Conservation (phyloP, 2,888 invertebrate species). For the Orchesella flavescens region DNA sequence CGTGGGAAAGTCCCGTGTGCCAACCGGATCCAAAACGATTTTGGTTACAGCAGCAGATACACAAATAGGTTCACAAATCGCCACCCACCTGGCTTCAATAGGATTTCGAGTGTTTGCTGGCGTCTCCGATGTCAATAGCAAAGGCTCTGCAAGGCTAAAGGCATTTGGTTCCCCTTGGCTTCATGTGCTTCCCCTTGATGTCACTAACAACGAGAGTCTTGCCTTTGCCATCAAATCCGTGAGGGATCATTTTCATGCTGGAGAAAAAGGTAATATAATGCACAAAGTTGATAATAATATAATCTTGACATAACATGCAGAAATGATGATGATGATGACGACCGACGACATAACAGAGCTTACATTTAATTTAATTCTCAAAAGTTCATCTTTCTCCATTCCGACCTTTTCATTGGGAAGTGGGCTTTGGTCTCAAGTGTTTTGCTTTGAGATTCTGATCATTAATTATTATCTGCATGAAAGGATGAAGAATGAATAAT, state of each 20-base stretch:
- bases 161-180: conserved; percentile 70
- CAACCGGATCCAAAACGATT: conserved; percentile 69
- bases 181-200: conserved; percentile 69
- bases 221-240: conserved; percentile 67
- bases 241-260: conserved; percentile 69
- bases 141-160: conserved; percentile 60
- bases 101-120: conserved; percentile 70
- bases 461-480: too few species aligned
- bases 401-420: too few species aligned
- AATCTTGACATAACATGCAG: too few species aligned
- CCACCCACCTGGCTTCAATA: conserved; percentile 65
- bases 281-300: not conserved
- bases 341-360: too few species aligned
- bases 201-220: conserved; percentile 69
- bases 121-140: conserved; percentile 68
- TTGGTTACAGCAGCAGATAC: conserved; percentile 70
- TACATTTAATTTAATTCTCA: too few species aligned
- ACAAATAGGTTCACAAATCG: conserved; percentile 69
- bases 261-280: conserved; percentile 68
- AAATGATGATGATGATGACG: too few species aligned
- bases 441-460: too few species aligned
- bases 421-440: too few species aligned
- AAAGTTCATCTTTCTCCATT: too few species aligned
- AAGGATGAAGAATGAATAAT: too few species aligned
- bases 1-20: conserved; percentile 65